These are phyloP conservation scores for Pogonophryne albipinna DNA, from an alignment of 2,797 vertebrate species.

Conservation along the genomic window DNA sequence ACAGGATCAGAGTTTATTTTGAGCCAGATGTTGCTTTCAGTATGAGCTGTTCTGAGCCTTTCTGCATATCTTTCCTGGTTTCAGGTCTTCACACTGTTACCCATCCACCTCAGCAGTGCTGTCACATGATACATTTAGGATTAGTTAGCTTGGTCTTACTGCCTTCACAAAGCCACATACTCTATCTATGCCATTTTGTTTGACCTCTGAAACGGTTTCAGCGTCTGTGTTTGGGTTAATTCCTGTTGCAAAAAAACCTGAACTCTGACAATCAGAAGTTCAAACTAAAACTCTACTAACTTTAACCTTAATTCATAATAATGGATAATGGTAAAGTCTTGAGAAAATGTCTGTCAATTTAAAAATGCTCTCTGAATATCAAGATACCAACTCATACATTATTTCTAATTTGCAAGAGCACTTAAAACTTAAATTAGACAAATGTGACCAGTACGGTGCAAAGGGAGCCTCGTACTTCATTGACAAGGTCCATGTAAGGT, in stretches of 20 bases:
- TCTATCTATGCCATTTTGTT: background rate
- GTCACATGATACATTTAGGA: background rate
- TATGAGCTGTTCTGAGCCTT: background rate
- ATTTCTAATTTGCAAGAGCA: background rate
- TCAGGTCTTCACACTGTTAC: background rate
- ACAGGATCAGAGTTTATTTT: background rate
- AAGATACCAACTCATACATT: background rate
- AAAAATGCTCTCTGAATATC: background rate
- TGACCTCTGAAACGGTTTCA: background rate
- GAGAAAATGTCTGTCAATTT: background rate
- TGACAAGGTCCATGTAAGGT: background rate
- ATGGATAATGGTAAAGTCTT: background rate
- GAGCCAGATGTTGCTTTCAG: background rate
- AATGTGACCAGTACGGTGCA: background rate
- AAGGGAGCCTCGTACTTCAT: background rate
- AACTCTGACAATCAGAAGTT: conserved; percentile 8
- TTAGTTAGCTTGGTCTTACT: background rate
- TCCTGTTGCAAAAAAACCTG: background rate
- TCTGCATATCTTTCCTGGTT: background rate
- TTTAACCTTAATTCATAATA: background rate
- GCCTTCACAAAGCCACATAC: background rate
- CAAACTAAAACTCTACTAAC: background rate
- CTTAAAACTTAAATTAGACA: background rate
- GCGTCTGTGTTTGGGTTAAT: background rate
- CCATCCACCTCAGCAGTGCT: background rate